phyloP scores from a whole-genome alignment of 2,797 vertebrate species.

The Enteromius argenteus region DNA sequence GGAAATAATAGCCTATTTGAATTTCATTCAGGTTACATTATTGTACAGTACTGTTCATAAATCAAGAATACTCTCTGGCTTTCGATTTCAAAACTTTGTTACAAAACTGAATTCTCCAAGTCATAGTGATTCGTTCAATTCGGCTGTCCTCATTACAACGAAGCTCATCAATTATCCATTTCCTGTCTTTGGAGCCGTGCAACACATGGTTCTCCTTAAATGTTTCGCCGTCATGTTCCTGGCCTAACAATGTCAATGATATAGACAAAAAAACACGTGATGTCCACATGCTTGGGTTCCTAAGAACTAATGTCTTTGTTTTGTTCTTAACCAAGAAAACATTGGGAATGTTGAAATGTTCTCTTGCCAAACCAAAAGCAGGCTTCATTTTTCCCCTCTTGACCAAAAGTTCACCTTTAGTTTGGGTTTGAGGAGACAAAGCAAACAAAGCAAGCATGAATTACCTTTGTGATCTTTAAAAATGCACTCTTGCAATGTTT shows the following conservation, averaged over 20 bases:
- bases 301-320: conserved; percentile 59
- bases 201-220: conserved; percentile 52
- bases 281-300: conserved; percentile 24
- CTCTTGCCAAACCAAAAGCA: conserved; percentile 26
- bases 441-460: conserved; percentile 30
- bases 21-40: not conserved
- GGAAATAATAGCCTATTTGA: not conserved
- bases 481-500: conserved; percentile 66
- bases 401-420: conserved; percentile 48
- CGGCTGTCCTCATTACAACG: conserved; percentile 26
- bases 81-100: conserved; percentile 7
- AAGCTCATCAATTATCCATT: conserved; percentile 45
- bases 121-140: not conserved
- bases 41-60: conserved; percentile 4
- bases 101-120: conserved; percentile 41
- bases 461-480: conserved; percentile 56
- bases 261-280: conserved; percentile 1
- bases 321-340: conserved; percentile 57
- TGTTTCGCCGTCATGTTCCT: conserved; percentile 28
- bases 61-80: not conserved
- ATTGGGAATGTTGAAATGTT: conserved; percentile 29
- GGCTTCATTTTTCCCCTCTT: conserved; percentile 34
- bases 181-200: conserved; percentile 36
- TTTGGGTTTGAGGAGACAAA: conserved; percentile 58
- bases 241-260: conserved; percentile 14